Percentiles rank a stretch among this genome's conserved stretches.
phyloP scores from a whole-genome alignment of 1,140 invertebrate species.

The Panagrolaimus sp. region DNA sequence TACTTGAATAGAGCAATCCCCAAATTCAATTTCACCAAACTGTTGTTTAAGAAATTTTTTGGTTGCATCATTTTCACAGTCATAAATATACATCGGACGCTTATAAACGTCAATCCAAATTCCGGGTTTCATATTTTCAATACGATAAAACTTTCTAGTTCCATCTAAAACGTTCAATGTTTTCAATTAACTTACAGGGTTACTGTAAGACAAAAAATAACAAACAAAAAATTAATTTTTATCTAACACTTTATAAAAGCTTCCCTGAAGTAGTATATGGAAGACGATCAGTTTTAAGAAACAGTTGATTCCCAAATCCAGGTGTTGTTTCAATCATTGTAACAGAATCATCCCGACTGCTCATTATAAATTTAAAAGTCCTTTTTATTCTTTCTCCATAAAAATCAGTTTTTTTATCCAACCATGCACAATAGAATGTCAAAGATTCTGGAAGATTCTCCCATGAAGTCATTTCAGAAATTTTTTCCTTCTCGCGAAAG shows the following conservation, averaged over 20 bases:
- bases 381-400: slow-evolving; percentile 27
- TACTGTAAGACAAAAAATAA: no score
- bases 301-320: slow-evolving; percentile 24
- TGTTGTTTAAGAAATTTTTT: slow-evolving; percentile 26
- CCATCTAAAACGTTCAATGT: slow-evolving; percentile 10
- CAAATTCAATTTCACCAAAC: slow-evolving; percentile 29
- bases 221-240: no score
- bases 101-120: slow-evolving; percentile 31
- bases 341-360: slow-evolving; percentile 26
- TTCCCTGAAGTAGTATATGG: slow-evolving; percentile 18
- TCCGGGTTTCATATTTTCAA: slow-evolving; percentile 24
- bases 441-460: slow-evolving; percentile 21
- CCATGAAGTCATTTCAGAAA: slow-evolving; percentile 21
- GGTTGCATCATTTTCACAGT: slow-evolving; percentile 27
- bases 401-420: slow-evolving; percentile 40
- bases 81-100: slow-evolving; percentile 37
- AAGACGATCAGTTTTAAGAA: slow-evolving; percentile 15
- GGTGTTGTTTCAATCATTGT: slow-evolving; percentile 35
- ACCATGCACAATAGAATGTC: slow-evolving; percentile 30
- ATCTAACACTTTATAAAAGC: no score
- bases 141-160: slow-evolving; percentile 9
- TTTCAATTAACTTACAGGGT: no score
- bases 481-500: neutral
- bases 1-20: slow-evolving; percentile 24
- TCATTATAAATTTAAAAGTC: slow-evolving; percentile 31